Conservation (phyloP, 2,888 invertebrate species). For the Physocephala rufipes region DNA sequence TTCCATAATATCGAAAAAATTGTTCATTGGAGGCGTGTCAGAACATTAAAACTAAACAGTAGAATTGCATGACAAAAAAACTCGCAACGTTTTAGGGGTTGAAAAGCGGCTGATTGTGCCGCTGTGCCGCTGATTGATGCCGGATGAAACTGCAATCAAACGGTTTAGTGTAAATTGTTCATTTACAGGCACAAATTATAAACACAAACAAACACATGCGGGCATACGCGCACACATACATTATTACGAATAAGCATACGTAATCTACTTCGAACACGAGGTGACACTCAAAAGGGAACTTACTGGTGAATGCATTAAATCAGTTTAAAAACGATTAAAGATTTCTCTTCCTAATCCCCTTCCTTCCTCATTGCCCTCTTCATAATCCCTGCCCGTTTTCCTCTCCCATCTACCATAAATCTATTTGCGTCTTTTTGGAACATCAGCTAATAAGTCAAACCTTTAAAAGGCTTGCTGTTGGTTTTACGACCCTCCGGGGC, state of each 20-base stretch:
- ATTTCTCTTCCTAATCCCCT: constrained; percentile 21
- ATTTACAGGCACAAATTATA: constrained; percentile 11
- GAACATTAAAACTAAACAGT: constrained; percentile 55
- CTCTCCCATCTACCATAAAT: not conserved
- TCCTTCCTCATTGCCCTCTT: not conserved
- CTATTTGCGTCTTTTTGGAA: not conserved
- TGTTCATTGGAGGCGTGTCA: constrained; percentile 58
- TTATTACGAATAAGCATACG: not conserved
- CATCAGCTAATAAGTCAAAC: constrained; percentile 35
- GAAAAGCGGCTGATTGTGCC: constrained; percentile 18
- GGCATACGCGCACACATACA: not conserved
- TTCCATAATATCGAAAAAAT: constrained; percentile 43
- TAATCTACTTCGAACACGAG: constrained; percentile 8
- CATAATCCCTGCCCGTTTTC: not conserved
- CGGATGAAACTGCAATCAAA: constrained; percentile 33
- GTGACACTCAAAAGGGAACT: constrained; percentile 17
- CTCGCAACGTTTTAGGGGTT: constrained; percentile 26
- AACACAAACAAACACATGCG: not conserved
- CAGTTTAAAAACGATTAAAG: constrained; percentile 30
- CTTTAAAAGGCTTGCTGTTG: not conserved
- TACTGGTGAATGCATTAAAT: constrained; percentile 13
- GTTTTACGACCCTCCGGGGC: not conserved
- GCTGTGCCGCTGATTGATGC: constrained; percentile 27
- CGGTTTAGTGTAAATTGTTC: constrained; percentile 32
- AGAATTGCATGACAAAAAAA: constrained; percentile 24